Percentiles rank a stretch among this genome's conserved stretches.
phyloP scores from a whole-genome alignment of 2,113 vertebrate species.

The Philantomba maxwellii region DNA sequence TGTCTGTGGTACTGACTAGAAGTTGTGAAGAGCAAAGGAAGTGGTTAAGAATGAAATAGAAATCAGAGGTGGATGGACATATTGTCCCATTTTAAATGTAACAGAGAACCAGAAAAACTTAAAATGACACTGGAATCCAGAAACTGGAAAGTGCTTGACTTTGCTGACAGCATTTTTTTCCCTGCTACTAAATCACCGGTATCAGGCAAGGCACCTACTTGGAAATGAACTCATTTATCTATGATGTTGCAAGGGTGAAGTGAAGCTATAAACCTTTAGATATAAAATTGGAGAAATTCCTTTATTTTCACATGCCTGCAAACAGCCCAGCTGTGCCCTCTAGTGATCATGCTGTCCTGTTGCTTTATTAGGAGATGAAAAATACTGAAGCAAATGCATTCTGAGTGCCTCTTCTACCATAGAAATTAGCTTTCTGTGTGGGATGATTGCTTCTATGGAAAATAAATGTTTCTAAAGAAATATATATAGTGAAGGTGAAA shows the following conservation, averaged over 20 bases:
- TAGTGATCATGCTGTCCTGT: conserved; percentile 18
- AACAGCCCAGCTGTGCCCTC: conserved; percentile 55
- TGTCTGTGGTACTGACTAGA: neutral
- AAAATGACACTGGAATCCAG: neutral
- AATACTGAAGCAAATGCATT: neutral
- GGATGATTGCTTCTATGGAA: neutral
- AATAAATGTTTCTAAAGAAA: neutral
- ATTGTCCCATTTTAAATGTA: neutral
- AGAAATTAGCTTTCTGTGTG: neutral
- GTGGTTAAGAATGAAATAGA: neutral
- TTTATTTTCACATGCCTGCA: neutral
- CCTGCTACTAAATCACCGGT: neutral
- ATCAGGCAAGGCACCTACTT: neutral
- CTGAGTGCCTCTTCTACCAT: neutral
- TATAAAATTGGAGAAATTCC: neutral
- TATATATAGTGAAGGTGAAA: neutral
- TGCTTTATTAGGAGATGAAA: neutral
- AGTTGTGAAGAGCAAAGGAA: neutral
- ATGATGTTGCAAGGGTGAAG: neutral
- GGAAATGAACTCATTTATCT: neutral
- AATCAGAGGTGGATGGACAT: neutral
- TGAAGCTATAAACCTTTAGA: neutral
- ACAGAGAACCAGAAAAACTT: neutral
- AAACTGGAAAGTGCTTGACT: neutral
- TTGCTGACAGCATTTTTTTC: neutral